These are phyloP conservation scores for Pandemis cinnamomeana DNA, from an alignment of 2,888 invertebrate genomes.

Conservation along the genomic window DNA sequence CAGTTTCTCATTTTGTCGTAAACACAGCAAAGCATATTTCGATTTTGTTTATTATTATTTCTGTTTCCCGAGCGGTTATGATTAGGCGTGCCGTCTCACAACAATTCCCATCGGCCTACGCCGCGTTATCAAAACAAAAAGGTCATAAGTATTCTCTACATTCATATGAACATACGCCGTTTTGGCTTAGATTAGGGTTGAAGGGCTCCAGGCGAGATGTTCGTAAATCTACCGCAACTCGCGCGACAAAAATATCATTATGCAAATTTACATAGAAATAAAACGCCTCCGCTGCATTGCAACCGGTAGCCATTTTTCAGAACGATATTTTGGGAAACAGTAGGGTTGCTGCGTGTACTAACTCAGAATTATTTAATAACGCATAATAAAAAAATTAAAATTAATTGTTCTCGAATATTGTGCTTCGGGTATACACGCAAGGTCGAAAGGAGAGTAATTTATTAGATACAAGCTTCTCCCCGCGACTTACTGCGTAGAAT, in stretches of 20 bases:
- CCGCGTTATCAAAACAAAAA: background rate
- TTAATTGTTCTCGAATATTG: background rate
- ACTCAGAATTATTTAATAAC: background rate
- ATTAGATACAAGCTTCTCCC: too few species aligned
- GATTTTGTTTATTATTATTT: background rate
- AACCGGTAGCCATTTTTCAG: conserved; percentile 50
- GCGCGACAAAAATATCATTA: conserved; percentile 83
- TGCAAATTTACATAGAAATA: conserved; percentile 80
- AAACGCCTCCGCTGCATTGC: conserved; percentile 57
- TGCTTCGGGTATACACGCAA: background rate
- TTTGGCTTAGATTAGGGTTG: conserved; percentile 4
- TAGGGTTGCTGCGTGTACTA: conserved; percentile 26
- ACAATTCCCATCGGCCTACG: conserved; percentile 1
- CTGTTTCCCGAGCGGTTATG: background rate
- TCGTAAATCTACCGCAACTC: conserved; percentile 73
- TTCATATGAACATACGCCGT: background rate
- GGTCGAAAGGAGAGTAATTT: background rate
- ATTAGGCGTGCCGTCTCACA: background rate
- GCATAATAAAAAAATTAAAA: background rate
- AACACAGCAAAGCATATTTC: background rate
- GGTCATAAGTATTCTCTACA: background rate
- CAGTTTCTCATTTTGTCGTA: background rate
- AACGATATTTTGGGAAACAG: conserved; percentile 30
- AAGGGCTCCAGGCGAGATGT: conserved; percentile 53
- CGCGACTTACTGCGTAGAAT: too few species aligned